These are phyloP conservation scores for Dromaius novaehollandiae DNA, from an alignment of 2,113 vertebrate genomes.

Conservation along the genomic window DNA sequence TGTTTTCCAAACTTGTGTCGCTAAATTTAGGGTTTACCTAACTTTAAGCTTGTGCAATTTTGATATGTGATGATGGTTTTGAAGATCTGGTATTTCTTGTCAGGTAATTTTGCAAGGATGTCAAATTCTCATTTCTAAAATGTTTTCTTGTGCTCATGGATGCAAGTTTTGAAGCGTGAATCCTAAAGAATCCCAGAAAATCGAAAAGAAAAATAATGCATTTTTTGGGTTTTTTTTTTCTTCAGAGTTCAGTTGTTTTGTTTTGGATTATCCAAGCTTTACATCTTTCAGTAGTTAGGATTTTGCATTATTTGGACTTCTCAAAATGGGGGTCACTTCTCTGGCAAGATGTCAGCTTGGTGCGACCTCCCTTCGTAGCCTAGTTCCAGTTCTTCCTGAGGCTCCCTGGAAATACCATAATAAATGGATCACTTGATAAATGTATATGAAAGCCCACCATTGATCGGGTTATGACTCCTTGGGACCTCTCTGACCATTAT, in stretches of 20 bases:
- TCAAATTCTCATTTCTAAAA: background rate
- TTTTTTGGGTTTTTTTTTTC: background rate
- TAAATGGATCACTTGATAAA: background rate
- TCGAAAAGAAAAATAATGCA: background rate
- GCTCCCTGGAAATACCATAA: background rate
- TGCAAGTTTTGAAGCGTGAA: background rate
- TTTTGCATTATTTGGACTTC: background rate
- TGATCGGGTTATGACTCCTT: background rate
- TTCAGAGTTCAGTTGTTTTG: background rate
- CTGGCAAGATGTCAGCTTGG: background rate
- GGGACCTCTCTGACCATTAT: background rate
- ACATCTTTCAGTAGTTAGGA: background rate
- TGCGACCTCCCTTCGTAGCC: background rate
- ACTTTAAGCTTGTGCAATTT: background rate
- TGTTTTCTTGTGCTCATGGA: background rate
- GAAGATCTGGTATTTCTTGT: background rate
- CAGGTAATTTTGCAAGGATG: background rate
- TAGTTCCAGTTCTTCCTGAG: background rate
- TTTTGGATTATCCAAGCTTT: background rate
- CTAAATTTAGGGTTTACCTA: background rate
- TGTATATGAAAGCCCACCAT: background rate
- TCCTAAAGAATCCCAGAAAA: background rate
- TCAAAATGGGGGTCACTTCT: background rate
- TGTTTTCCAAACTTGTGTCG: background rate
- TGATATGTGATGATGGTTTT: fast-evolving